phyloP scores from a whole-genome alignment of 2,113 vertebrate genomes.

The Chaenocephalus aceratus region DNA sequence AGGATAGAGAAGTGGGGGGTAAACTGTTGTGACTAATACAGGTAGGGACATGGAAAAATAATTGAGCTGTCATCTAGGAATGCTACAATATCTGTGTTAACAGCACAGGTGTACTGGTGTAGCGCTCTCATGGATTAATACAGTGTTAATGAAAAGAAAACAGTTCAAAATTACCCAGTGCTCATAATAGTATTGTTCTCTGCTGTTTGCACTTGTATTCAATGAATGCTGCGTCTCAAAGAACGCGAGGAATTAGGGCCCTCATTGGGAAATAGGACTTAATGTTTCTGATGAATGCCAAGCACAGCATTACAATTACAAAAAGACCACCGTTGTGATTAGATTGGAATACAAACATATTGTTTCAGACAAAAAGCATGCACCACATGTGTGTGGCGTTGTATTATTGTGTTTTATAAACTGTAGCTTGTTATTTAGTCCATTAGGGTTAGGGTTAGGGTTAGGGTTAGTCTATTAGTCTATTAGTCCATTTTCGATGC shows the following conservation, averaged over 20 bases:
- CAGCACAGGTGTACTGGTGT: slow-evolving; percentile 71
- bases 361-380: slow-evolving; percentile 39
- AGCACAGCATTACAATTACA: slow-evolving; percentile 43
- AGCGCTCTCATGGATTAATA: slow-evolving; percentile 85
- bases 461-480: too few species aligned
- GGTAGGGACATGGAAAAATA: slow-evolving; percentile 76
- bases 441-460: neutral
- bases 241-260: slow-evolving; percentile 56
- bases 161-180: slow-evolving; percentile 69
- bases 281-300: slow-evolving; percentile 55
- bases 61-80: slow-evolving; percentile 80
- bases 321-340: slow-evolving; percentile 42
- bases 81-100: slow-evolving; percentile 71
- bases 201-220: slow-evolving; percentile 42
- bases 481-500: too few species aligned
- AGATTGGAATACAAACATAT: slow-evolving; percentile 44
- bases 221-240: slow-evolving; percentile 47
- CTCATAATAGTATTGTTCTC: slow-evolving; percentile 45
- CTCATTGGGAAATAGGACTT: slow-evolving; percentile 56
- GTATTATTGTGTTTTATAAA: slow-evolving; percentile 23
- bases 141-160: slow-evolving; percentile 85
- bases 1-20: slow-evolving; percentile 12
- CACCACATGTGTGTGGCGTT: slow-evolving; percentile 54
- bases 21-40: slow-evolving; percentile 82
- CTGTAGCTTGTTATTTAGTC: slow-evolving; percentile 19